Conservation (phyloP, 2,797 vertebrate species). For the Chiloscyllium punctatum region DNA sequence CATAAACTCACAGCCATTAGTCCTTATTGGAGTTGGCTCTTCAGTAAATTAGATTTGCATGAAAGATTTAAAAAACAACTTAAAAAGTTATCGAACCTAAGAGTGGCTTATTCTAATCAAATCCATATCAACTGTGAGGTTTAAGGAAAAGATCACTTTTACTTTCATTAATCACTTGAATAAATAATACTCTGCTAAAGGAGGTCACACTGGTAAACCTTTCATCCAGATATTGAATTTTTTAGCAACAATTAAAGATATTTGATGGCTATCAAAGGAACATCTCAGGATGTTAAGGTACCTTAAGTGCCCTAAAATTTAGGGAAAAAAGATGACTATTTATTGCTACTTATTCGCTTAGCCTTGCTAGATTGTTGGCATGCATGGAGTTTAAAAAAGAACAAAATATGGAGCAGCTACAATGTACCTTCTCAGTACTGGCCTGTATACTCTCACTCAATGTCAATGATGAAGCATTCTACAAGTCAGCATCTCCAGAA, state of each 20-base stretch:
- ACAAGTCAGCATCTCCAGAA: neutral
- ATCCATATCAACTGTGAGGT: neutral
- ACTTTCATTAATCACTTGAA: no score
- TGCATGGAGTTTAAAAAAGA: neutral
- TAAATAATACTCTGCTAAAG: neutral
- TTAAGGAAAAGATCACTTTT: neutral
- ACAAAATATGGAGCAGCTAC: neutral
- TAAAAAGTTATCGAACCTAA: neutral
- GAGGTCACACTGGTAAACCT: neutral
- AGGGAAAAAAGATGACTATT: neutral
- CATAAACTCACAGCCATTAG: neutral
- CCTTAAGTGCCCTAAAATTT: neutral
- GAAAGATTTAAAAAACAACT: neutral
- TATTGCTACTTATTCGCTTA: neutral
- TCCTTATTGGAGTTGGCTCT: no score
- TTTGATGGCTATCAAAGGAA: neutral
- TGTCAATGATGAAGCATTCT: neutral
- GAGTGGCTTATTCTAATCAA: neutral
- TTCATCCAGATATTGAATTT: neutral
- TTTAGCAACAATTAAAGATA: neutral
- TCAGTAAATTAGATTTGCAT: neutral
- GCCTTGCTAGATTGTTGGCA: neutral
- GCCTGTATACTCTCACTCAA: neutral
- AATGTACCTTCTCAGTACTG: neutral
- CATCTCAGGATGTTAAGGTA: neutral